Evolutionary conservation across 2,888 invertebrate species (phyloP), one percentile per base, ranked within the genome.

Genomic region (Agonopterix heracliana): DNA sequence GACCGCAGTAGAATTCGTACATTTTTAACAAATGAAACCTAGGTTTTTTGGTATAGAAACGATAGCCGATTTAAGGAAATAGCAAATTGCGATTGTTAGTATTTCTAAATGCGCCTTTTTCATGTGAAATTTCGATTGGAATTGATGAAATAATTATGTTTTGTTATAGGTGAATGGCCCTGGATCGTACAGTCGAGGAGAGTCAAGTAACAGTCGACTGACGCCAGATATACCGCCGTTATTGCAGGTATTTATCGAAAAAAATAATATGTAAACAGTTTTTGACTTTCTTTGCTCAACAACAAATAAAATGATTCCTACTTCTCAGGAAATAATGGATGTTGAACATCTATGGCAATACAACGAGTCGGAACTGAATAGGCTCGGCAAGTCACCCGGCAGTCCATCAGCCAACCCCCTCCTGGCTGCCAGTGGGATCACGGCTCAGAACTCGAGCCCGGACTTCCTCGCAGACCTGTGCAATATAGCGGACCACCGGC

Each of bases 321-420:
- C 17, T 11, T 12, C 34, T 7, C 81, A 96, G 93, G 97, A 97
- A 90, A 97, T 97, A 86, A 96, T 97, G 95, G 96, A 97, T 74
- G 97, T 97, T 72, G 97, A 97, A 80, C 97, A 97, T 83, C 90
- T 97, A 50, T 97, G 97, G 97, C 96, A 97, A 76, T 96, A 96
- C 88, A 96, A 95, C 74, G 96, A 96, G 80, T 92, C 93, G 13
- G 96, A 96, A 70, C 81, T 94, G 65, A 91, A 90, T 54, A 89
- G 93, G 46, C 89, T 94, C 1, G 92, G 91, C 78, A 73, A 83
- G 77, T 71, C 79, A 0, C 61, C 74, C 0, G 78, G 80, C 13
- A 77, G 76, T 44, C 82, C 84, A 0, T 81, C 83, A 0, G 80
- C 83, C 46, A 89, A 89, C 66, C 89, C 88, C 0, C 68, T 89